Conservation (phyloP, 2,888 invertebrate species). For the Drepana falcataria region DNA sequence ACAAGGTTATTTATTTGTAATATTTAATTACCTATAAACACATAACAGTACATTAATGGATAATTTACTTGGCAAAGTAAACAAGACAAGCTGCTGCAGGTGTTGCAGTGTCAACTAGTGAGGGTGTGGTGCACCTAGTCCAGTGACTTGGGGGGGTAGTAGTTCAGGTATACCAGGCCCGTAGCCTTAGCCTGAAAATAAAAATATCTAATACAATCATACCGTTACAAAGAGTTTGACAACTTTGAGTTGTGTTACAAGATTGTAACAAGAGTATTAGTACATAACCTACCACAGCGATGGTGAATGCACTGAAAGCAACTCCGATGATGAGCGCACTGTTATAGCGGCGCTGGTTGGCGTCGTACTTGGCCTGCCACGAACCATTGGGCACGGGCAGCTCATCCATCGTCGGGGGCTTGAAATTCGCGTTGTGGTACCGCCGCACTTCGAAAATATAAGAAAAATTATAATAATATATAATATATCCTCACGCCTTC, state of each 20-base stretch:
- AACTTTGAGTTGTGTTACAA: too few species aligned
- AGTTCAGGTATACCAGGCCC: conserved; percentile 82
- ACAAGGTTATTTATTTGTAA: background rate
- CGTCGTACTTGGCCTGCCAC: conserved; percentile 84
- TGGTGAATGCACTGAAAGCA: conserved; percentile 61
- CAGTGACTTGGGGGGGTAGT: conserved; percentile 77
- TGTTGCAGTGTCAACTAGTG: background rate
- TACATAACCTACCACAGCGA: conserved; percentile 60
- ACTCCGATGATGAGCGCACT: conserved; percentile 80
- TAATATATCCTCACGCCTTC: too few species aligned
- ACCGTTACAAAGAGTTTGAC: too few species aligned
- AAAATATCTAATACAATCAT: conserved; percentile 4
- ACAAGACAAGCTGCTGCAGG: background rate
- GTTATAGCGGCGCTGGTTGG: conserved; percentile 84
- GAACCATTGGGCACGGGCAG: conserved; percentile 87
- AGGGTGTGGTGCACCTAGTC: conserved; percentile 53
- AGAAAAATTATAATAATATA: too few species aligned
- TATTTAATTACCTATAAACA: background rate
- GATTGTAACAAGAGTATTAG: too few species aligned
- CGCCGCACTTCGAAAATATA: conserved; percentile 47
- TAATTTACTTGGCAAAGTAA: background rate
- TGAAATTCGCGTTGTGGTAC: conserved; percentile 58
- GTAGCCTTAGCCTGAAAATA: conserved; percentile 78
- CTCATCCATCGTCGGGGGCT: conserved; percentile 83
- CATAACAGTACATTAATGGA: background rate